Conservation (phyloP, 2,797 vertebrate species). For the Smutsia gigantea region DNA sequence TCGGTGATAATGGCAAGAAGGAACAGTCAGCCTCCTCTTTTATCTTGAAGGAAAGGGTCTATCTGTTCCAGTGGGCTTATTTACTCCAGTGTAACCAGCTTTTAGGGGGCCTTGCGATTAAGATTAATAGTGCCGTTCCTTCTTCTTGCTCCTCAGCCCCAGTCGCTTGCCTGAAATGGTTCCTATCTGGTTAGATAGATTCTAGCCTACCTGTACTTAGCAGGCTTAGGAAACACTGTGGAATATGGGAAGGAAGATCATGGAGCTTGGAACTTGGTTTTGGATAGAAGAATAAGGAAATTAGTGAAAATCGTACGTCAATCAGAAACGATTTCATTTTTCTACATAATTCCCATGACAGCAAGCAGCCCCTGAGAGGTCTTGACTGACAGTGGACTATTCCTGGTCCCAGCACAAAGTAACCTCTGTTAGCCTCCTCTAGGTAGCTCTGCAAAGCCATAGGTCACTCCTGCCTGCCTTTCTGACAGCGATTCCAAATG, state of each 20-base stretch:
- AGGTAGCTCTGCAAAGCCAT: not conserved
- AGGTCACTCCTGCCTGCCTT: not conserved
- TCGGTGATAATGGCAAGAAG: not conserved
- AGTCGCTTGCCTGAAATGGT: not conserved
- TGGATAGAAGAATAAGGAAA: not conserved
- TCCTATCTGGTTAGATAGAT: not conserved
- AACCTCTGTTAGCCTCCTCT: not conserved
- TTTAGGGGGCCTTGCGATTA: not conserved
- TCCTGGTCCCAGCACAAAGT: not conserved
- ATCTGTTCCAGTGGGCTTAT: not conserved
- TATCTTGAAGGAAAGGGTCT: not conserved
- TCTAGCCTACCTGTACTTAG: not conserved
- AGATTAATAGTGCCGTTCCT: rapidly evolving
- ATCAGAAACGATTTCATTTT: not conserved
- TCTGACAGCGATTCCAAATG: not conserved
- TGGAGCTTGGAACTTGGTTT: not conserved
- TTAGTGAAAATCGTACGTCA: not conserved
- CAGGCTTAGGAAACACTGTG: not conserved
- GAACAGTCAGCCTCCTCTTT: not conserved
- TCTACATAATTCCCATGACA: not conserved
- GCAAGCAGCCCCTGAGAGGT: not conserved
- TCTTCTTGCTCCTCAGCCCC: not conserved
- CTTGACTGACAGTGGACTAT: not conserved
- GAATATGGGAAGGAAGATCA: not conserved
- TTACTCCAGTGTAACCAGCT: not conserved